phyloP scores from a whole-genome alignment of 1,140 invertebrate species.

The Olivierus martensii region DNA sequence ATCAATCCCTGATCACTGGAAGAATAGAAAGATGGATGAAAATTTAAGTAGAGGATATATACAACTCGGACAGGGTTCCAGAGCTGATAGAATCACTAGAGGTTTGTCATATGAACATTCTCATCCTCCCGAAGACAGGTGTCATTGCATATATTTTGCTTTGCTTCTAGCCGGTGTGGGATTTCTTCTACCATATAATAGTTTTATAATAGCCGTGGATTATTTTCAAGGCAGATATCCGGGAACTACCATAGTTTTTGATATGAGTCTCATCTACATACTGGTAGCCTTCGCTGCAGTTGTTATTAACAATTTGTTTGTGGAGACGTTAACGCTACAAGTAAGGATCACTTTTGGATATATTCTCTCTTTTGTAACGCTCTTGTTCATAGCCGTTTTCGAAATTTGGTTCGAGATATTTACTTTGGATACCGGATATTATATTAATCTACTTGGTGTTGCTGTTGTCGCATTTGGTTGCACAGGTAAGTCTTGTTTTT shows the following conservation, averaged over 20 bases:
- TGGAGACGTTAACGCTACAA: constrained; percentile 66
- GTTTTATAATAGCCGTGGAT: constrained; percentile 21
- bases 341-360: constrained; percentile 78
- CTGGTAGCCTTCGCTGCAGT: constrained; percentile 72
- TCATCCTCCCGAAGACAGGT: constrained; percentile 27
- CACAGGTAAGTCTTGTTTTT: constrained; percentile 43
- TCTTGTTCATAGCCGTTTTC: constrained; percentile 65
- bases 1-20: no score
- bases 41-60: constrained; percentile 25
- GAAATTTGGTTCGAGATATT: constrained; percentile 74
- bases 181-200: constrained; percentile 81
- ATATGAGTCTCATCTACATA: constrained; percentile 83
- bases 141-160: constrained; percentile 60
- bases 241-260: constrained; percentile 68
- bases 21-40: constrained; percentile 23
- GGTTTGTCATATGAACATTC: constrained; percentile 1
- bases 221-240: constrained; percentile 55
- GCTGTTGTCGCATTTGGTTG: constrained; percentile 74
- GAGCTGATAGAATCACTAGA: background rate
- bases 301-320: constrained; percentile 64
- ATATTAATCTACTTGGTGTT: constrained; percentile 65
- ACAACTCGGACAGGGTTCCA: constrained; percentile 16
- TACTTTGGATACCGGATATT: constrained; percentile 50
- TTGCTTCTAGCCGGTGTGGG: constrained; percentile 73
- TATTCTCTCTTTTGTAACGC: constrained; percentile 58